Conservation (phyloP, 2,113 vertebrate species). For the Phalacrocorax aristotelis region DNA sequence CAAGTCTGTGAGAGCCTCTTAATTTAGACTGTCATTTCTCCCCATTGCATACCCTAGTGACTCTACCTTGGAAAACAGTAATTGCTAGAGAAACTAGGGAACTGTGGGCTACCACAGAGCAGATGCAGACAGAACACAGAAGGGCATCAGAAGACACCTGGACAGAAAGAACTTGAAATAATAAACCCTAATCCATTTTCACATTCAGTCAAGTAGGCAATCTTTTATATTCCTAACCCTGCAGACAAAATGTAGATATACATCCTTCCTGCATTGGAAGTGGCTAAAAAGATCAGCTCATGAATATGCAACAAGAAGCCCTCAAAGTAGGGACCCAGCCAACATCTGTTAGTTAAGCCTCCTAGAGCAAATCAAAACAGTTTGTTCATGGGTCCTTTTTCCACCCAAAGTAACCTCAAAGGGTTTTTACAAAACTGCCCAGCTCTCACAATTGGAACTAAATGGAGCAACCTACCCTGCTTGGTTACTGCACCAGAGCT, state of each 20-base stretch:
- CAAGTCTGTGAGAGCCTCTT: conserved; percentile 64
- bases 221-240: background rate
- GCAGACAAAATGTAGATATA: background rate
- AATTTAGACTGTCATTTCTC: conserved; percentile 69
- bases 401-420: background rate
- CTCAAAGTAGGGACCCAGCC: background rate
- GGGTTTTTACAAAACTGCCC: background rate
- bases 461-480: background rate
- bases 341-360: conserved; percentile 38
- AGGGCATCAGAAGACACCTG: background rate
- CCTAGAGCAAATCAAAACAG: background rate
- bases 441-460: background rate
- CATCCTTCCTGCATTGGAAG: background rate
- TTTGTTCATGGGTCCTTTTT: background rate
- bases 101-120: conserved; percentile 35
- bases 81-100: conserved; percentile 55
- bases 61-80: conserved; percentile 65
- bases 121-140: conserved; percentile 31
- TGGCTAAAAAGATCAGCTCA: conserved; percentile 43
- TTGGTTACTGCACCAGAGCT: background rate
- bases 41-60: conserved; percentile 52
- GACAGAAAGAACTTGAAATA: background rate
- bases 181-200: background rate
- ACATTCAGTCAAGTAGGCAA: background rate
- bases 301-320: conserved; percentile 24